Evolutionary conservation across 1,140 invertebrate genomes (phyloP), one percentile per base, ranked within the genome.

Genomic region (Cyrtorhinus lividipennis): DNA sequence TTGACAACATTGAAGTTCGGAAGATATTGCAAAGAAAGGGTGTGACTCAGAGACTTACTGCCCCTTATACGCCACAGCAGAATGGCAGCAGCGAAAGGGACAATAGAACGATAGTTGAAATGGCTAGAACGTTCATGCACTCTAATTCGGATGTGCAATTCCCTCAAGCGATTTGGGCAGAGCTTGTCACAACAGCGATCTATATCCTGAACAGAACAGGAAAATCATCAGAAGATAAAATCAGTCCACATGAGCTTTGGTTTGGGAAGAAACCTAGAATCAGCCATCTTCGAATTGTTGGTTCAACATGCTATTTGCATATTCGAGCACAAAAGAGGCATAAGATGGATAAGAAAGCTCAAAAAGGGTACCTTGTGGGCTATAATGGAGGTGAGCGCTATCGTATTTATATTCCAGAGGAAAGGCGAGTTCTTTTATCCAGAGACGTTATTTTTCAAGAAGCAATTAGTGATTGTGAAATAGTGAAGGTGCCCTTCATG

Each of bases 191-290:
- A 24, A 22, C 45, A 2, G 59, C 58, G 2, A 38, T 38, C 23
- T 62, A 64, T 45, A 58, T 64, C 30, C 48, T 48, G 24, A 66
- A 66, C 48, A 20, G 59, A 22, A 20, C 26, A 20, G 24, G 26
- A 61, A 61, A 63, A 20, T 68, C 64, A 48, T 66, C 63, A 61
- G 22, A 67, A 18, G 27, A 65, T 38, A 13, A 64, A 22, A 69
- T 71, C 61, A 68, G 68, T 24, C 72, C 72, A 25, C 70, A 68
- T 64, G 70, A 73, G 64, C 15, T 72, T 3, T 71, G 71, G 68
- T 67, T 65, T 61, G 62, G 65, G 2, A 67, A 66, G n/a, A n/a
- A n/a, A n/a, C n/a, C n/a, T n/a, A n/a, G n/a, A n/a, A n/a, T n/a
- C n/a, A n/a, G n/a, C n/a, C 66, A 65, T 15, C 63, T 65, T 18